Conservation (phyloP, 2,797 vertebrate species). For the Numenius phaeopus region DNA sequence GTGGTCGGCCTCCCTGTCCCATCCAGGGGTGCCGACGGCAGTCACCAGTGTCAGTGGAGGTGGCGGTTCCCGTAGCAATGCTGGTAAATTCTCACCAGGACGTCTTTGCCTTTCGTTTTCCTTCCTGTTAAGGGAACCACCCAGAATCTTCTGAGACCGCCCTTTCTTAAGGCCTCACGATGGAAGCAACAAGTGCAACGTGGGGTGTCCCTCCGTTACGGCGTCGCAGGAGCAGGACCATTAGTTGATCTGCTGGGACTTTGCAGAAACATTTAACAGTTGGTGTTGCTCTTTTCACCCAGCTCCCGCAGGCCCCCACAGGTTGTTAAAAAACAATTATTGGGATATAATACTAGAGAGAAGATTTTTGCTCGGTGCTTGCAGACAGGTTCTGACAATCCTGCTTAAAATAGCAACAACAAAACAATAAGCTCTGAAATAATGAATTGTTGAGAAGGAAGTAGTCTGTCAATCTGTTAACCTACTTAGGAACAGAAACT, state of each 20-base stretch:
- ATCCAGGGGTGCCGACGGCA: background rate
- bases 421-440: constrained; percentile 77
- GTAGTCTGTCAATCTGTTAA: constrained; percentile 80
- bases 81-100: background rate
- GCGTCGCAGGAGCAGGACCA: background rate
- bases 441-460: constrained; percentile 79
- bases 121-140: background rate
- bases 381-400: background rate
- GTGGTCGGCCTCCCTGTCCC: background rate
- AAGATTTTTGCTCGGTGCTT: background rate
- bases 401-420: constrained; percentile 79
- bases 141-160: background rate
- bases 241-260: background rate
- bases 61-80: accelerated
- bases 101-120: background rate
- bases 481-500: constrained; percentile 61
- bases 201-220: background rate
- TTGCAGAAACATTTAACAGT: background rate
- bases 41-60: background rate
- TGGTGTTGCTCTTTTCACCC: background rate
- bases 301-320: background rate
- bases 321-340: constrained; percentile 48
- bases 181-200: background rate
- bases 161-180: background rate
- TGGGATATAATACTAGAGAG: constrained; percentile 6